Base-by-base conservation (phyloP, 2,797 vertebrate species). In the Periparus ater region DNA sequence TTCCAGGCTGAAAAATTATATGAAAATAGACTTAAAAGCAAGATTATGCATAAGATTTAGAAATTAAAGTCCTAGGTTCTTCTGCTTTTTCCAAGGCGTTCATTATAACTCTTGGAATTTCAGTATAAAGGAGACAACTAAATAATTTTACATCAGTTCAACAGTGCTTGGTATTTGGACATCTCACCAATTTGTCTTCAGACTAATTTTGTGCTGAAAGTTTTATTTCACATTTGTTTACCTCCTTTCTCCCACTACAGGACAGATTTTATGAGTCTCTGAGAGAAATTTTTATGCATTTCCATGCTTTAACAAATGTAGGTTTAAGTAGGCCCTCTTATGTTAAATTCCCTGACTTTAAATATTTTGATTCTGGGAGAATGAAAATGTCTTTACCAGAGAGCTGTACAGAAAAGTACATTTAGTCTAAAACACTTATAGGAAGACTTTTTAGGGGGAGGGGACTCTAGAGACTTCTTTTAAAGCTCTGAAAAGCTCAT, bases 311-410 rank as follows among this genome's bases (percentile, higher is more conserved):
- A 68, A 75, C 30, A 73, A 88, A 75, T 68, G 60, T 16, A 85
- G 50, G 10, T 81, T 94, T 83, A 72, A 91, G 62, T 86, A 68
- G 77, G 74, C 54, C 29, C 47, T 80, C 51, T 95, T 66, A 75
- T 51, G 36, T 66, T 75, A 79, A 88, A 75, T 93, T 78, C 44
- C 22, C 36, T 20, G 26, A 16, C 16, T 86, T 92, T 26, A 90
- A 85, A 78, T 78, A 65, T 90, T 95, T 95, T 88, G 44, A 83
- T 94, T 89, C 55, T 62, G 51, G 17, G 12, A 81, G 51, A 85
- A 86, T 1, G 0, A 81, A 85, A 88, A 75, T 44, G 13, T 60
- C 55, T 91, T 73, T 84, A 58, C 26, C 21, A 68, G 66, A 72
- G 14, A 75, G 13, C 18, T 40, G 38, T 62, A 72, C 22, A 86